phyloP scores from a whole-genome alignment of 2,797 vertebrate species.

The Rhinatrema bivittatum region DNA sequence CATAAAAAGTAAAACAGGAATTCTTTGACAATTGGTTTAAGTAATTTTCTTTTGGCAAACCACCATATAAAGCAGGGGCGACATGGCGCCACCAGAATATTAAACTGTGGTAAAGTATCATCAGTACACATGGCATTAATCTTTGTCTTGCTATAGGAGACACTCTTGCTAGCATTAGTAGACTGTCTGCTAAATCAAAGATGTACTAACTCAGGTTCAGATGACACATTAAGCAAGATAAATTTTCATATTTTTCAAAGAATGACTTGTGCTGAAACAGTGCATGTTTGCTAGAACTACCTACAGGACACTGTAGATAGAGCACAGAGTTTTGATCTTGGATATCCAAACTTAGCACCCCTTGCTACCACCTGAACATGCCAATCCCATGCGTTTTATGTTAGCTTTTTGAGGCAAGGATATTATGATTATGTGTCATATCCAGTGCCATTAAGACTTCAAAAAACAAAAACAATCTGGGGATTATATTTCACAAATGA shows the following conservation, averaged over 20 bases:
- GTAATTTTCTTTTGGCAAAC: conserved; percentile 83
- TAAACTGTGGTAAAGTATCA: conserved; percentile 81
- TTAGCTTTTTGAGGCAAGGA: too few species aligned
- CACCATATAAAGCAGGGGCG: conserved; percentile 77
- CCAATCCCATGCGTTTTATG: neutral
- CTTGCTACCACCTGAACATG: too few species aligned
- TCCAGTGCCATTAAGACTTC: too few species aligned
- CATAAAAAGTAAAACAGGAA: conserved; percentile 62
- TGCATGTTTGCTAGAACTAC: too few species aligned
- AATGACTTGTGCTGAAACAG: too few species aligned
- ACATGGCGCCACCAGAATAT: conserved; percentile 88
- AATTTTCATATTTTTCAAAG: too few species aligned
- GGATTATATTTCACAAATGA: too few species aligned
- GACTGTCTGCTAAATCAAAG: conserved; percentile 73
- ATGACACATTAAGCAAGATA: too few species aligned
- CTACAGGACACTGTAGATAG: conserved; percentile 55
- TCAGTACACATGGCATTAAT: conserved; percentile 88
- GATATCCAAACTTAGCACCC: too few species aligned
- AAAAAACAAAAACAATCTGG: too few species aligned
- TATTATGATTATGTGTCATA: too few species aligned
- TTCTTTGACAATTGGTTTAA: conserved; percentile 83
- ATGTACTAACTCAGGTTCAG: conserved; percentile 48
- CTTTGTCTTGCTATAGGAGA: conserved; percentile 79
- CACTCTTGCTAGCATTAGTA: conserved; percentile 70
- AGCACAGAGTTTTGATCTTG: too few species aligned